Conservation (phyloP, 2,113 vertebrate genomes). For the Bubo bubo region DNA sequence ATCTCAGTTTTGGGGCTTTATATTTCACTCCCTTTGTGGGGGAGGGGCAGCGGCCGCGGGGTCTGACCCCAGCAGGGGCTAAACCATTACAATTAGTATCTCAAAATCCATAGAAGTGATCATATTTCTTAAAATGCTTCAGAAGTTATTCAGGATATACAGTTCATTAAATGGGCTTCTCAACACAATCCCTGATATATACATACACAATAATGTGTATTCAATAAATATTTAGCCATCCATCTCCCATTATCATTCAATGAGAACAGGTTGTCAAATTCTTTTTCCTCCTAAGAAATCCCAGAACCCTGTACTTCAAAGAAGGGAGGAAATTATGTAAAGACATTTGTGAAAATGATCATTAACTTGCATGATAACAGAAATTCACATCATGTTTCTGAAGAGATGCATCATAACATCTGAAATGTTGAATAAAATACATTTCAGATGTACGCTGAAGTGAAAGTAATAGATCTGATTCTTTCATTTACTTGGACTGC, state of each 20-base stretch:
- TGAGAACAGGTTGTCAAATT: not conserved
- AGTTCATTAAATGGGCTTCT: not conserved
- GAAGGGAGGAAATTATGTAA: not conserved
- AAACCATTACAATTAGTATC: too few species aligned
- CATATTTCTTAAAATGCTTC: constrained; percentile 20
- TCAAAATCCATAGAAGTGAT: not conserved
- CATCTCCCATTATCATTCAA: not conserved
- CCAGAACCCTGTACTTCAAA: not conserved
- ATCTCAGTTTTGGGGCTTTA: too few species aligned
- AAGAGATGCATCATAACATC: not conserved
- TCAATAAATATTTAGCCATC: not conserved
- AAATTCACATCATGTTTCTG: not conserved
- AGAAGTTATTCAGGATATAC: not conserved
- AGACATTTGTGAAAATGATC: constrained; percentile 11
- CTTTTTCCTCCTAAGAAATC: not conserved
- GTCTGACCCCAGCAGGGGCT: too few species aligned
- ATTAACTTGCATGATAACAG: not conserved
- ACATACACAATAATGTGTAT: not conserved
- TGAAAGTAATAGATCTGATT: not conserved
- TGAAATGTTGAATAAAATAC: not conserved
- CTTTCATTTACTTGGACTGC: not conserved
- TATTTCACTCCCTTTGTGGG: too few species aligned
- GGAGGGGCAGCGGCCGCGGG: too few species aligned
- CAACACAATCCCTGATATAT: not conserved
- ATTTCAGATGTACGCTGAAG: not conserved